Percentiles rank a stretch among this genome's conserved stretches.
Evolutionary conservation across 2,113 vertebrate species (phyloP).

Genomic region (Excalfactoria chinensis): DNA sequence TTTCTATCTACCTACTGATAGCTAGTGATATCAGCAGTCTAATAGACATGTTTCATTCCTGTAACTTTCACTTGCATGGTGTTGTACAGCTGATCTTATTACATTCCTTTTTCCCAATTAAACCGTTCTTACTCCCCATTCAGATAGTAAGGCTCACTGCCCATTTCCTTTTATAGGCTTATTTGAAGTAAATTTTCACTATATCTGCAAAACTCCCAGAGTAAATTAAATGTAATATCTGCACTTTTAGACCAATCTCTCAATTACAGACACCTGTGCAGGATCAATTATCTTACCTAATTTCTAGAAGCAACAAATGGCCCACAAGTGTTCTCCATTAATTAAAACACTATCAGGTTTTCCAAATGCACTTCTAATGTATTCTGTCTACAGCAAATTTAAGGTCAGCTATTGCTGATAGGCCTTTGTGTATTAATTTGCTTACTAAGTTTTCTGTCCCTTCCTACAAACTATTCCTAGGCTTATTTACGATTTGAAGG

Average conservation of each 20-base stretch:
- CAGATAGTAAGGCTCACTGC: background rate
- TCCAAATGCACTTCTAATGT: conserved; percentile 37
- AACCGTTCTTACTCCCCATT: background rate
- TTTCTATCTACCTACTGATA: background rate
- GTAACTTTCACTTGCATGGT: background rate
- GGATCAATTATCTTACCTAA: conserved; percentile 77
- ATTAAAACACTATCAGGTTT: conserved; percentile 71
- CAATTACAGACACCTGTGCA: conserved; percentile 78
- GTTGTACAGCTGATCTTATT: background rate
- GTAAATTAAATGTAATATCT: conserved; percentile 77
- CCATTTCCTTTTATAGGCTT: background rate
- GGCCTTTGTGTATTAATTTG: background rate
- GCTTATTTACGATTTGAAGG: background rate
- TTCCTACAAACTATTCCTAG: background rate
- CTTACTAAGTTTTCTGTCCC: background rate
- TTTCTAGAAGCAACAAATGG: conserved; percentile 72
- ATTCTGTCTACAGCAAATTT: background rate
- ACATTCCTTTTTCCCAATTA: background rate
- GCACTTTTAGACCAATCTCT: conserved; percentile 67
- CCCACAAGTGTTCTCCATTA: conserved; percentile 59
- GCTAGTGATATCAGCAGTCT: background rate
- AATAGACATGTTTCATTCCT: background rate
- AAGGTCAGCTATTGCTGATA: background rate
- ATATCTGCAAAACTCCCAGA: conserved; percentile 67
- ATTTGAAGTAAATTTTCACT: conserved; percentile 1